These are phyloP conservation scores for Chascanopsetta lugubris DNA, from an alignment of 2,113 vertebrate species.

Conservation along the genomic window DNA sequence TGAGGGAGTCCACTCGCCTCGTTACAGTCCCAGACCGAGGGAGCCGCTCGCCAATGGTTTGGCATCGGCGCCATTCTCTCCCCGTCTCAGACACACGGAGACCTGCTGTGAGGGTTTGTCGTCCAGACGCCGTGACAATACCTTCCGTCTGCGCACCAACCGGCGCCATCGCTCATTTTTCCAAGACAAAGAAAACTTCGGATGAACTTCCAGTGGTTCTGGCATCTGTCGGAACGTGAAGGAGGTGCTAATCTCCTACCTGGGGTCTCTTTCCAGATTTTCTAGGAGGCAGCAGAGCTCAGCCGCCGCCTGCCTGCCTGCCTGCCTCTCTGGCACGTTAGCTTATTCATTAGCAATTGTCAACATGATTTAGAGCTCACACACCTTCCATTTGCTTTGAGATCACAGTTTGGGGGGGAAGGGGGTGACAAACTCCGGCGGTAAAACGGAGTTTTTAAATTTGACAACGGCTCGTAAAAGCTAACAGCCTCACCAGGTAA, in stretches of 20 bases:
- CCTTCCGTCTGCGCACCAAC: conserved; percentile 43
- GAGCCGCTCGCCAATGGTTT: conserved; percentile 39
- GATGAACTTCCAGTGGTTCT: conserved; percentile 28
- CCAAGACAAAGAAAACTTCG: conserved; percentile 20
- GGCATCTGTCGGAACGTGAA: not conserved
- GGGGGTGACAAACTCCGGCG: conserved; percentile 22
- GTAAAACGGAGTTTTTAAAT: conserved; percentile 34
- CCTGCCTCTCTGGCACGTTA: conserved; percentile 30
- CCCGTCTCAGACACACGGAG: not conserved
- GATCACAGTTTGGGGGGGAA: conserved; percentile 41
- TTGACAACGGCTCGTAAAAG: conserved; percentile 44
- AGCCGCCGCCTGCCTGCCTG: too few species aligned
- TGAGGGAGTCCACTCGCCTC: conserved; percentile 54
- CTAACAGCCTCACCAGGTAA: conserved; percentile 12
- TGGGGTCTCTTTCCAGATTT: conserved; percentile 8
- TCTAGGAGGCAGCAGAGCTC: conserved; percentile 13
- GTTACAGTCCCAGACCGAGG: conserved; percentile 40
- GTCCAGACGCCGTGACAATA: conserved; percentile 43
- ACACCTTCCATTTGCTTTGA: conserved; percentile 38
- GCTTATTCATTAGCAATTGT: conserved; percentile 60
- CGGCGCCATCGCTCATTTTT: conserved; percentile 40
- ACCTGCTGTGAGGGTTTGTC: conserved; percentile 42
- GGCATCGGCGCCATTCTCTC: conserved; percentile 53
- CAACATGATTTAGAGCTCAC: conserved; percentile 55
- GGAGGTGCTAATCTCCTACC: conserved; percentile 25